Evolutionary conservation across 2,797 vertebrate species (phyloP).

Genomic region (Poeciliopsis presidionis): DNA sequence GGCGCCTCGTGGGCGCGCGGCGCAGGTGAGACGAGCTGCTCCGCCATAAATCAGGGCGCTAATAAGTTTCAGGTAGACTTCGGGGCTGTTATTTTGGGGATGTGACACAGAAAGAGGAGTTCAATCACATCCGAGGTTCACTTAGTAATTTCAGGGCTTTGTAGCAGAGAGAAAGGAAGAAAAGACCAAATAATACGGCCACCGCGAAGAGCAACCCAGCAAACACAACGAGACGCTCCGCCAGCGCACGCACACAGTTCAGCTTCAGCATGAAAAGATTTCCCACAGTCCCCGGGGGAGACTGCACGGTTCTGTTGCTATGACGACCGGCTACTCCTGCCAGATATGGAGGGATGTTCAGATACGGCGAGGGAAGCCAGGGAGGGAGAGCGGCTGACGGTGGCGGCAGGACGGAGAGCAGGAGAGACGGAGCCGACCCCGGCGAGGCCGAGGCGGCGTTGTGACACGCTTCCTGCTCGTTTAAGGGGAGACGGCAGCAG

Average conservation of each 20-base stretch:
- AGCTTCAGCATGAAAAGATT: conserved; percentile 79
- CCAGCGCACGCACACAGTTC: conserved; percentile 57
- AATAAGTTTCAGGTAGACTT: conserved; percentile 54
- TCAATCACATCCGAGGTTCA: conserved; percentile 42
- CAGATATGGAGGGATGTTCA: conserved; percentile 80
- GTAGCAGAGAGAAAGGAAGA: conserved; percentile 29
- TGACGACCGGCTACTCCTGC: conserved; percentile 85
- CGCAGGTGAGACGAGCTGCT: conserved; percentile 3
- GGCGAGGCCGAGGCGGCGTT: conserved; percentile 1
- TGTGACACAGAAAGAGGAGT: conserved; percentile 17
- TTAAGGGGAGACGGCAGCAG: conserved; percentile 47
- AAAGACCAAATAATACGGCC: conserved; percentile 21
- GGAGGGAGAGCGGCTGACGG: conserved; percentile 30
- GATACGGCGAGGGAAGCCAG: conserved; percentile 73
- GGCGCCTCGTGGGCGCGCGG: neutral
- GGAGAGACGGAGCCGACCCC: conserved; percentile 4
- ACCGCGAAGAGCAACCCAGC: conserved; percentile 15
- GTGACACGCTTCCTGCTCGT: conserved; percentile 26
- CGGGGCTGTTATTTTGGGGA: conserved; percentile 30
- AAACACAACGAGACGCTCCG: conserved; percentile 28
- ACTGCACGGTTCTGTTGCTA: conserved; percentile 83
- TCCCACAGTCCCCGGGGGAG: conserved; percentile 83
- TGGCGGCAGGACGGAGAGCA: conserved; percentile 10
- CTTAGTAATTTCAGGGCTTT: conserved; percentile 54
- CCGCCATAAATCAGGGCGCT: conserved; percentile 20